Percentiles rank a stretch among this genome's conserved stretches.
Evolutionary conservation across 2,113 vertebrate species (phyloP).

Genomic region (Poeciliopsis prolifica): DNA sequence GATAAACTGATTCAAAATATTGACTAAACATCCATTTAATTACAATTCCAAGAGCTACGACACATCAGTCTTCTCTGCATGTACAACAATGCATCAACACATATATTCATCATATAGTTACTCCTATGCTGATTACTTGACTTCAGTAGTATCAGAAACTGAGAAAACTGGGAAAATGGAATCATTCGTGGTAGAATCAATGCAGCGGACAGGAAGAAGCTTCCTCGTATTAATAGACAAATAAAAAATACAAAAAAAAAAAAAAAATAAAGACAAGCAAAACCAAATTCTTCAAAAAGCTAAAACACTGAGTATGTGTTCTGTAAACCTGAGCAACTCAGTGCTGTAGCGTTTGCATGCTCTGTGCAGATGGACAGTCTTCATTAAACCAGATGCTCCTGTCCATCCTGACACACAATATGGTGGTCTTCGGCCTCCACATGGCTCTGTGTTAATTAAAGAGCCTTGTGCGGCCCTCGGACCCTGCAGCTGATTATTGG

Average conservation of each 20-base stretch:
- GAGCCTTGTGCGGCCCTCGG: slow-evolving; percentile 57
- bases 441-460: slow-evolving; percentile 80
- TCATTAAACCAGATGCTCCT: slow-evolving; percentile 26
- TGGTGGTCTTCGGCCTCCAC: slow-evolving; percentile 57
- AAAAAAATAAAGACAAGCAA: not conserved
- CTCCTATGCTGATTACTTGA: slow-evolving; percentile 73
- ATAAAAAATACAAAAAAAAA: not conserved
- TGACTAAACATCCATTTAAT: slow-evolving; percentile 63
- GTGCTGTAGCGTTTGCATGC: slow-evolving; percentile 14
- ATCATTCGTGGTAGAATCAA: slow-evolving; percentile 28
- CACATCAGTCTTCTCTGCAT: slow-evolving; percentile 67
- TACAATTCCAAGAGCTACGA: slow-evolving; percentile 55
- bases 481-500: slow-evolving; percentile 31
- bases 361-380: slow-evolving; percentile 28
- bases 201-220: slow-evolving; percentile 37
- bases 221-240: not conserved
- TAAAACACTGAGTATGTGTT: not conserved
- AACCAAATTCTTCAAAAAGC: slow-evolving; percentile 3
- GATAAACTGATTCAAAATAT: slow-evolving; percentile 61
- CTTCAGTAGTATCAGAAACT: slow-evolving; percentile 84
- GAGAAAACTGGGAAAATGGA: slow-evolving; percentile 33
- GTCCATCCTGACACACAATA: slow-evolving; percentile 77
- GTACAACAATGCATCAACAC: slow-evolving; percentile 64
- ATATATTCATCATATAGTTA: slow-evolving; percentile 67
- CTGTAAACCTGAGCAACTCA: slow-evolving; percentile 58